Conservation (phyloP, 2,797 vertebrate genomes). For the Caiman crocodilus region DNA sequence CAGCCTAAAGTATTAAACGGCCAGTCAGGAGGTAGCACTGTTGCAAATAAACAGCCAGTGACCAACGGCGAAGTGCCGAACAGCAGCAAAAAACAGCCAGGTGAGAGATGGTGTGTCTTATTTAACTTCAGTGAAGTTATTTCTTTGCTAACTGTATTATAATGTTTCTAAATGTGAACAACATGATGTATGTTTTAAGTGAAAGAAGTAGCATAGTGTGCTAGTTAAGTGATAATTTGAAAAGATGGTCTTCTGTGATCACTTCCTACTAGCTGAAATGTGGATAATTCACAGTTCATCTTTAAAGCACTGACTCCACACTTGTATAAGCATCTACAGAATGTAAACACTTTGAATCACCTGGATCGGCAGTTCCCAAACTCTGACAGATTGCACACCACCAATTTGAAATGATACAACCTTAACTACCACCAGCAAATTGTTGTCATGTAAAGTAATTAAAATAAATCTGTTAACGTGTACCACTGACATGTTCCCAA, state of each 20-base stretch:
- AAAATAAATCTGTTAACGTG: no score
- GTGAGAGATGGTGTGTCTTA: conserved; percentile 80
- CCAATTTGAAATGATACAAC: no score
- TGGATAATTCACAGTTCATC: background rate
- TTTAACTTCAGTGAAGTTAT: background rate
- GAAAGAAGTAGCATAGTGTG: background rate
- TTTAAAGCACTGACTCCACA: accelerated
- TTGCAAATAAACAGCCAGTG: conserved; percentile 78
- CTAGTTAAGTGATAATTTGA: background rate
- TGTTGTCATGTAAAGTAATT: no score
- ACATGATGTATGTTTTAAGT: accelerated
- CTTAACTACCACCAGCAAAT: no score
- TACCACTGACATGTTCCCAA: no score
- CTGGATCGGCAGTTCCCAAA: background rate
- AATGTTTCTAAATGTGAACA: background rate
- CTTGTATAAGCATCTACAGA: no score
- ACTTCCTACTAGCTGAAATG: background rate
- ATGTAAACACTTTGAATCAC: background rate
- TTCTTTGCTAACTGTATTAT: background rate
- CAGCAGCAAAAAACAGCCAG: conserved; percentile 87
- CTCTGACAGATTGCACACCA: no score
- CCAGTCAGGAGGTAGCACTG: conserved; percentile 80
- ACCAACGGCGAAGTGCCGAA: conserved; percentile 85
- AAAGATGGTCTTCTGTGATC: background rate
- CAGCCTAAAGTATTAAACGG: conserved; percentile 83